phyloP scores from a whole-genome alignment of 2,113 vertebrate genomes.

The Sphyrna mokarran region DNA sequence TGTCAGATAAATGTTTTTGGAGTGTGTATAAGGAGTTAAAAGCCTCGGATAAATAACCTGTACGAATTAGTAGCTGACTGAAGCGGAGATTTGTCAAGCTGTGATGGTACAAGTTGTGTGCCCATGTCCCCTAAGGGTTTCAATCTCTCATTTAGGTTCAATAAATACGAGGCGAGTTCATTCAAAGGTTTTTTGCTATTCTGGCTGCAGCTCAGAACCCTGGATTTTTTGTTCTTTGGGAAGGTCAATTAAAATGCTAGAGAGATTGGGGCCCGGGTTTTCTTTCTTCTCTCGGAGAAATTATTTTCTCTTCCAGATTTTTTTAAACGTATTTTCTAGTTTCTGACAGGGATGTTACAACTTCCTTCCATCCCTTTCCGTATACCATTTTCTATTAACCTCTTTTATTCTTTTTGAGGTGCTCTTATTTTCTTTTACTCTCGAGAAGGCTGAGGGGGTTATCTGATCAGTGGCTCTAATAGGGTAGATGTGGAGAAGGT shows the following conservation, averaged over 20 bases:
- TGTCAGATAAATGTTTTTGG: too few relatives aligned
- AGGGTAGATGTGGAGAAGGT: too few relatives aligned
- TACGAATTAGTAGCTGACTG: too few relatives aligned
- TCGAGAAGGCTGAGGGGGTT: too few relatives aligned
- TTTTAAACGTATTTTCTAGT: background rate
- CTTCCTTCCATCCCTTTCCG: background rate
- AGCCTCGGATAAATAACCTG: too few relatives aligned
- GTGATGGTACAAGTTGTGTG: too few relatives aligned
- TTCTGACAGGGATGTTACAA: too few relatives aligned
- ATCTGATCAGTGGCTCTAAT: too few relatives aligned
- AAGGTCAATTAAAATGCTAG: too few relatives aligned
- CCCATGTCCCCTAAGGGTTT: background rate
- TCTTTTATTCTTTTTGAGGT: background rate
- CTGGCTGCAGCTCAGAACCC: background rate
- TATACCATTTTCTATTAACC: background rate
- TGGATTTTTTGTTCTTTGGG: background rate
- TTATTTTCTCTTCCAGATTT: background rate
- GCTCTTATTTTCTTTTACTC: too few relatives aligned
- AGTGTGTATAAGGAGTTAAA: too few relatives aligned
- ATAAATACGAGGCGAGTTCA: background rate
- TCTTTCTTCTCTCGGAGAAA: background rate
- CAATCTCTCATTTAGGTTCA: background rate
- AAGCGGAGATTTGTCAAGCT: too few relatives aligned
- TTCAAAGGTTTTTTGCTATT: background rate
- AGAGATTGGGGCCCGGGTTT: background rate